Percentiles rank a stretch among this genome's conserved stretches.
These are phyloP conservation scores for Nilaparvata lugens DNA, from an alignment of 1,140 invertebrate species.

Conservation along the genomic window DNA sequence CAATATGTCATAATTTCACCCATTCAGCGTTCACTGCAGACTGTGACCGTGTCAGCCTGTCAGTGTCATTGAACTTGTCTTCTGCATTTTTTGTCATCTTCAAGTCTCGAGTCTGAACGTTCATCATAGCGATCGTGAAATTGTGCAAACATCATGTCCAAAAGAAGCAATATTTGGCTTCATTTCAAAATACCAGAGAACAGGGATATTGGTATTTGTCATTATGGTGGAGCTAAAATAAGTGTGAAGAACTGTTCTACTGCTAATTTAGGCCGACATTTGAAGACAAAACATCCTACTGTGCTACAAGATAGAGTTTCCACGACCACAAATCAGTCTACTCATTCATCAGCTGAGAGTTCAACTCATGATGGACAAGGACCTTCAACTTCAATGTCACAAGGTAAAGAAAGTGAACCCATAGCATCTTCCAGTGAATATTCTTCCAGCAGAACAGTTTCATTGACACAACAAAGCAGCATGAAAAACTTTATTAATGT, in stretches of 20 bases:
- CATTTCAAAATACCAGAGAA: too few relatives aligned
- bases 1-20: too few relatives aligned
- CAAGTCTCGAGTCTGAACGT: too few relatives aligned
- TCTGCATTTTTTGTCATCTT: too few relatives aligned
- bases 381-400: background rate
- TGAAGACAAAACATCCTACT: constrained; percentile 13
- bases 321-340: background rate
- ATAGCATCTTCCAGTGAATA: background rate
- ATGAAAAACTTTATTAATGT: background rate
- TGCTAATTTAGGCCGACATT: constrained; percentile 15
- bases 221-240: too few relatives aligned
- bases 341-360: background rate
- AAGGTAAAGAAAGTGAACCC: background rate
- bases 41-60: too few relatives aligned
- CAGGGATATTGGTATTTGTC: too few relatives aligned
- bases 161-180: too few relatives aligned
- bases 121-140: too few relatives aligned
- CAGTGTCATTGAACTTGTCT: too few relatives aligned
- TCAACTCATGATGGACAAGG: background rate
- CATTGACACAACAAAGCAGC: background rate
- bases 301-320: constrained; percentile 6
- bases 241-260: constrained; percentile 6
- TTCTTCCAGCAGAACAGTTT: background rate
- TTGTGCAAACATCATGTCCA: too few relatives aligned
- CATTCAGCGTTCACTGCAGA: too few relatives aligned